phyloP scores from a whole-genome alignment of 2,797 vertebrate genomes.

The Micrastur ruficollis region DNA sequence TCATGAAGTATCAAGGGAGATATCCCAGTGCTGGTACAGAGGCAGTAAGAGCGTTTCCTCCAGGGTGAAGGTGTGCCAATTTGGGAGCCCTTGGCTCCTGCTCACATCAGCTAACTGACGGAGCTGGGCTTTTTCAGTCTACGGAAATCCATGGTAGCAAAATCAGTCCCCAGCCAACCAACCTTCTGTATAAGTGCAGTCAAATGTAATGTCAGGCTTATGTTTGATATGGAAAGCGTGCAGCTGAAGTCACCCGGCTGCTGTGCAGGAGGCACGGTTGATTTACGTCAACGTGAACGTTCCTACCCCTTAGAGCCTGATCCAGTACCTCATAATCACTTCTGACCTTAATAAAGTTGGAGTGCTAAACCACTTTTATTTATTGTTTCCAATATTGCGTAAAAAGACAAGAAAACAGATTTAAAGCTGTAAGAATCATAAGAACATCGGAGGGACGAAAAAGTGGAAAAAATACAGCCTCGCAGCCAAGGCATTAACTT shows the following conservation, averaged over 20 bases:
- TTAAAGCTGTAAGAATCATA: neutral
- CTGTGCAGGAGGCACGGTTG: neutral
- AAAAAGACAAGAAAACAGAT: slow-evolving; percentile 9
- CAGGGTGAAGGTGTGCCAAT: neutral
- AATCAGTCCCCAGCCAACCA: neutral
- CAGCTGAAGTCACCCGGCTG: neutral
- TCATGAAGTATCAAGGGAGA: neutral
- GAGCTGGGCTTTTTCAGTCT: neutral
- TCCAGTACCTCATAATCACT: neutral
- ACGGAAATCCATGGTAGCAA: neutral
- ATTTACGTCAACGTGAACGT: neutral
- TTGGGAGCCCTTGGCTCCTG: neutral
- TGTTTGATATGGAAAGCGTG: neutral
- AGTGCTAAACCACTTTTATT: slow-evolving; percentile 11
- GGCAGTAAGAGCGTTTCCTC: neutral
- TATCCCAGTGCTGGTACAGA: neutral
- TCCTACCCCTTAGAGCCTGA: neutral
- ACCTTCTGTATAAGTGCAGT: neutral
- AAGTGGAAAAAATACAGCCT: neutral
- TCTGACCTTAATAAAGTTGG: neutral
- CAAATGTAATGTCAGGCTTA: neutral
- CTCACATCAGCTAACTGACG: neutral
- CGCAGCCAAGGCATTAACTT: neutral
- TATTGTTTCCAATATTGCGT: neutral
- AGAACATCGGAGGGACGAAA: neutral